phyloP scores from a whole-genome alignment of 2,888 invertebrate species.

The Drosophila mettleri region DNA sequence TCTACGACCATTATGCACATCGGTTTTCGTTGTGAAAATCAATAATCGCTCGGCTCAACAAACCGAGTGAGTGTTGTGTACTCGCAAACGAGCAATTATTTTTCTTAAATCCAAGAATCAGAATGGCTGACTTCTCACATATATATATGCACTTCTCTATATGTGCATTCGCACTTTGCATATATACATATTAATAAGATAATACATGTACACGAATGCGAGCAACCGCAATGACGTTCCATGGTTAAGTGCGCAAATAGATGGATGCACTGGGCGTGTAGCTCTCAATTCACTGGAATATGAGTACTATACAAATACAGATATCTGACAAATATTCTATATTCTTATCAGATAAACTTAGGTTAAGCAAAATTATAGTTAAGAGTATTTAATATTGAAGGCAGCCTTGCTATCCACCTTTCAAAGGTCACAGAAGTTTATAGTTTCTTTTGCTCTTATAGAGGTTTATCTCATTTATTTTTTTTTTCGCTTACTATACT shows the following conservation, averaged over 20 bases:
- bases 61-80: slow-evolving; percentile 19
- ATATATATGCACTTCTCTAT: too few species aligned
- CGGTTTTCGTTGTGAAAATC: slow-evolving; percentile 43
- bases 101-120: slow-evolving; percentile 35
- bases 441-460: not conserved
- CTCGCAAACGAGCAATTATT: slow-evolving; percentile 23
- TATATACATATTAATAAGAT: slow-evolving; percentile 31
- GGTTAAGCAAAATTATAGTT: not conserved
- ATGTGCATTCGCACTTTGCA: slow-evolving; percentile 19
- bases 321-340: not conserved
- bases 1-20: not conserved
- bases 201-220: slow-evolving; percentile 35
- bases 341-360: not conserved
- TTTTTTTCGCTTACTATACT: not conserved
- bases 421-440: not conserved
- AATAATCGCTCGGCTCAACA: slow-evolving; percentile 45
- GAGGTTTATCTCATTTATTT: not conserved
- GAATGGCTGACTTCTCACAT: slow-evolving; percentile 11
- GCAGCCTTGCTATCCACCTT: not conserved
- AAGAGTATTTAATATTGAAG: not conserved
- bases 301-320: not conserved
- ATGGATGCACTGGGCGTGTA: slow-evolving; percentile 6
- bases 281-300: slow-evolving; percentile 6
- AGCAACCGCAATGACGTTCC: slow-evolving; percentile 26
- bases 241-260: slow-evolving; percentile 27